A percentile compares a stretch with the other conserved stretches of the same genome.
Conservation (phyloP, 2,113 vertebrate species). For the Aspidoscelis tigris region DNA sequence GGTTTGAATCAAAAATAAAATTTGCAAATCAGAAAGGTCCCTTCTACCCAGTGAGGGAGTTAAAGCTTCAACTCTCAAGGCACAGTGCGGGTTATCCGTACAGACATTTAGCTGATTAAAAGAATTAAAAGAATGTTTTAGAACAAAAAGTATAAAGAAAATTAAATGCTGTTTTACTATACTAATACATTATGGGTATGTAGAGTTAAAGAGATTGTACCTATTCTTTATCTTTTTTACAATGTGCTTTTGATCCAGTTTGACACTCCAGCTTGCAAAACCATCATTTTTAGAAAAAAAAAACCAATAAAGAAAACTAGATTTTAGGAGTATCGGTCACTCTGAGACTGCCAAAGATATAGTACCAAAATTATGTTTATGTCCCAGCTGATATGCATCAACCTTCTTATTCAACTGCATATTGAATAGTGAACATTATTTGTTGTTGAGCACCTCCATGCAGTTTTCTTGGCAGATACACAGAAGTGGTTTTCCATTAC, state of each 20-base stretch:
- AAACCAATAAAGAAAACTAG: neutral
- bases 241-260: neutral
- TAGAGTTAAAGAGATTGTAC: neutral
- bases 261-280: neutral
- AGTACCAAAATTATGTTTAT: slow-evolving; percentile 7
- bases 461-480: no score
- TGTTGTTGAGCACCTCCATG: no score
- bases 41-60: neutral
- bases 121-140: slow-evolving; percentile 46
- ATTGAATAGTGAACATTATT: neutral
- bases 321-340: neutral
- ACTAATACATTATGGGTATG: slow-evolving; percentile 1
- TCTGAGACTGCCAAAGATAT: slow-evolving; percentile 20
- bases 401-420: slow-evolving; percentile 4
- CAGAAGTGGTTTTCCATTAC: no score
- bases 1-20: neutral
- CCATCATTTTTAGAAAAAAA: neutral
- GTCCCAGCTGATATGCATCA: slow-evolving; percentile 20
- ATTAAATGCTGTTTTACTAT: slow-evolving; percentile 23
- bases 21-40: neutral
- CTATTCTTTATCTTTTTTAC: slow-evolving; percentile 7
- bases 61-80: slow-evolving; percentile 23
- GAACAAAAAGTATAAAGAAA: neutral
- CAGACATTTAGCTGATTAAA: slow-evolving; percentile 46
- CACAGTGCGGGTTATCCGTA: slow-evolving; percentile 16